A percentile compares a stretch with the other conserved stretches of the same genome.
phyloP scores from a whole-genome alignment of 2,113 vertebrate genomes.

The Nibea coibor region DNA sequence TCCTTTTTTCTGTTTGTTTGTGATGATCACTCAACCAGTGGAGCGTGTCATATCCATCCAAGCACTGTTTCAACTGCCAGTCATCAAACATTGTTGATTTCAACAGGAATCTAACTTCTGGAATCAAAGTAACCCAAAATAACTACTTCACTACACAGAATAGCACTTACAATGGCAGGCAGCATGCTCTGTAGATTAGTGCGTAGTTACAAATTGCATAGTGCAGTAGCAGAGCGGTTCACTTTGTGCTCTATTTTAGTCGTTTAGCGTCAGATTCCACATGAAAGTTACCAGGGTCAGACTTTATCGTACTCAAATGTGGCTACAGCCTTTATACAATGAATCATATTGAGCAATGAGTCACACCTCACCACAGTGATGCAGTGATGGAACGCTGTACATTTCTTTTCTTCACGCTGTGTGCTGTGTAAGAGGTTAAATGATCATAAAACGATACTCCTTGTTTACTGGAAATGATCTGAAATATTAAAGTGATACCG shows the following conservation, averaged over 20 bases:
- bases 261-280: slow-evolving; percentile 22
- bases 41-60: background rate
- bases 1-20: background rate
- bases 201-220: slow-evolving; percentile 17
- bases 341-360: slow-evolving; percentile 51
- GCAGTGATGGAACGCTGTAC: slow-evolving; percentile 14
- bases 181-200: background rate
- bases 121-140: slow-evolving; percentile 34
- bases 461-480: background rate
- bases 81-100: background rate
- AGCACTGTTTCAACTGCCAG: background rate
- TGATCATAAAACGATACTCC: background rate
- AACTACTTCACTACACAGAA: slow-evolving; percentile 43
- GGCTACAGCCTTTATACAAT: slow-evolving; percentile 47
- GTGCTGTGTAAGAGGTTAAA: background rate
- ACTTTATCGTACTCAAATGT: slow-evolving; percentile 30
- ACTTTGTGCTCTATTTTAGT: slow-evolving; percentile 31
- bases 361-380: slow-evolving; percentile 41
- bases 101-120: slow-evolving; percentile 35
- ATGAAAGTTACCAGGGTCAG: slow-evolving; percentile 24
- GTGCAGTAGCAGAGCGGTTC: background rate
- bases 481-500: background rate
- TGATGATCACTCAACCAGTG: background rate
- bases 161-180: slow-evolving; percentile 9
- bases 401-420: background rate